These are phyloP conservation scores for Tribolium madens DNA, from an alignment of 1,140 invertebrate genomes.

Conservation along the genomic window DNA sequence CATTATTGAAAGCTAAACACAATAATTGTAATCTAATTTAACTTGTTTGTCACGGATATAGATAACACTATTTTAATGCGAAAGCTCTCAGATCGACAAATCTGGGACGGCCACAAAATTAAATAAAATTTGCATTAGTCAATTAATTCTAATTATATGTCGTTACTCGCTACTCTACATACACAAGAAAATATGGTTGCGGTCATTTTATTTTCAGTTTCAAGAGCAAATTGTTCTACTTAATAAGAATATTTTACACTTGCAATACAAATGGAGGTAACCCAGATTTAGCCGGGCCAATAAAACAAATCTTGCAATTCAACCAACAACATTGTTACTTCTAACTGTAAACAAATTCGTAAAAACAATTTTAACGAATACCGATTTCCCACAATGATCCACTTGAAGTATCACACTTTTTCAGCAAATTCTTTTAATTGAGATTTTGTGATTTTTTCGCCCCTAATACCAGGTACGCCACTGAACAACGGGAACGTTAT, in stretches of 20 bases:
- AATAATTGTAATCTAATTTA: constrained; percentile 29
- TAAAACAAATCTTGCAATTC: constrained; percentile 27
- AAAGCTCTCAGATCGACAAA: not conserved
- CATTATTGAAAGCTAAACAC: constrained; percentile 26
- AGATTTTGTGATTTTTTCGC: not conserved
- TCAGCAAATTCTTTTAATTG: not conserved
- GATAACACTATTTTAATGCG: constrained; percentile 3
- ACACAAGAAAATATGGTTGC: not conserved
- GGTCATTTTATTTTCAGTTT: constrained; percentile 30
- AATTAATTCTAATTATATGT: not conserved
- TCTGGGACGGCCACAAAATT: not conserved
- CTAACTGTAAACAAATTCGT: constrained; percentile 27
- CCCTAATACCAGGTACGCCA: not conserved
- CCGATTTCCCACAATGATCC: not conserved
- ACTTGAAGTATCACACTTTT: not conserved
- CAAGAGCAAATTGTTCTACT: constrained; percentile 17
- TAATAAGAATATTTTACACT: constrained; percentile 14
- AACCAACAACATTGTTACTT: constrained; percentile 20
- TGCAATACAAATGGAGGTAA: constrained; percentile 29
- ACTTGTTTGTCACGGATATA: constrained; percentile 14
- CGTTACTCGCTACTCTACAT: not conserved
- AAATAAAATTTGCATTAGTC: not conserved
- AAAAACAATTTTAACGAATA: not conserved
- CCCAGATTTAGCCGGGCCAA: constrained; percentile 12
- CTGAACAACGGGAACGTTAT: not conserved